phyloP scores from a whole-genome alignment of 2,113 vertebrate genomes.

The Stictonetta naevosa region DNA sequence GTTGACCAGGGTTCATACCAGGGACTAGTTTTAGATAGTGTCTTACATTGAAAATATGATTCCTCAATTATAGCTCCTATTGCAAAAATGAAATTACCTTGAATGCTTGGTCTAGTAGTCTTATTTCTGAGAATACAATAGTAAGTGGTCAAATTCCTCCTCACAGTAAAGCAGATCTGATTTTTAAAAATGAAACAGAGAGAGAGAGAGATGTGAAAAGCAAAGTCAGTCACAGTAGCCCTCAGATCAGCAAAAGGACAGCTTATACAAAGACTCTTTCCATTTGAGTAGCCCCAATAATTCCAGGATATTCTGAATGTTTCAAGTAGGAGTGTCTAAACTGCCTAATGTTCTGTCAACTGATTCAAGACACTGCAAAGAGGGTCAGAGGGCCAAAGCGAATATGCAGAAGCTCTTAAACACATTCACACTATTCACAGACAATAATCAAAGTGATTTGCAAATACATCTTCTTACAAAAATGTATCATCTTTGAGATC shows the following conservation, averaged over 20 bases:
- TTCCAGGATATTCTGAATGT: background rate
- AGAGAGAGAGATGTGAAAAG: conserved; percentile 34
- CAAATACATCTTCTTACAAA: conserved; percentile 29
- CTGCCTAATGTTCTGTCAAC: background rate
- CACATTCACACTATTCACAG: background rate
- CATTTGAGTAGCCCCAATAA: background rate
- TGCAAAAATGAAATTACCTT: conserved; percentile 76
- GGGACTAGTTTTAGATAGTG: conserved; percentile 61
- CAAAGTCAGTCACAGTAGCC: conserved; percentile 1
- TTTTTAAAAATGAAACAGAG: conserved; percentile 43
- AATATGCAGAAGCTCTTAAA: conserved; percentile 25
- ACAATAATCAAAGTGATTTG: conserved; percentile 23
- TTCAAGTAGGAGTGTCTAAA: background rate
- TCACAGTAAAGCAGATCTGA: conserved; percentile 52
- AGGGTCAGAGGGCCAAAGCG: background rate
- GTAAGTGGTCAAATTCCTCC: conserved; percentile 60
- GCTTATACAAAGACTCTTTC: background rate
- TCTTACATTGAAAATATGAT: conserved; percentile 66
- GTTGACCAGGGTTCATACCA: conserved; percentile 70
- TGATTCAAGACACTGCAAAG: background rate
- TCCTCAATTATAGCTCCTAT: conserved; percentile 72
- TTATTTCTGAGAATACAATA: conserved; percentile 60
- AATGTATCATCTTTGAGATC: conserved; percentile 44
- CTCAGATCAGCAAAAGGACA: conserved; percentile 28
- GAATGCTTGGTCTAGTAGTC: conserved; percentile 60